Percentiles rank a stretch among this genome's conserved stretches.
Evolutionary conservation across 2,113 vertebrate species (phyloP).

Genomic region (Malurus cyaneus): DNA sequence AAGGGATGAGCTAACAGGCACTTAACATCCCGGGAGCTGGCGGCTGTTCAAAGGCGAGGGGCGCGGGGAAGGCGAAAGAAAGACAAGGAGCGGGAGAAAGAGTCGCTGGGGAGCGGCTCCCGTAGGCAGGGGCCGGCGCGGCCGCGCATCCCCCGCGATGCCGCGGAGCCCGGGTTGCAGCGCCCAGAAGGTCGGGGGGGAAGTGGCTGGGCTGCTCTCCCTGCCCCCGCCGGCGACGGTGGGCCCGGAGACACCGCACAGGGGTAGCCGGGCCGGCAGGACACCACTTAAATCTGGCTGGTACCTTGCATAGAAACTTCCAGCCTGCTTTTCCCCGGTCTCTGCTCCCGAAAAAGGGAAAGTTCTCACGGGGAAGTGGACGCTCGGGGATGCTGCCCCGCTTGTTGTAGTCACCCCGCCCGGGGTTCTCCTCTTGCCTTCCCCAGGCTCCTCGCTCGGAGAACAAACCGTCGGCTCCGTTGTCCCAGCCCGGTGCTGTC

Average conservation of each 20-base stretch:
- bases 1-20: neutral
- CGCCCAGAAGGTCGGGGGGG: neutral
- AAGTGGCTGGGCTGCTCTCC: neutral
- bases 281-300: neutral
- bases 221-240: neutral
- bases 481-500: neutral
- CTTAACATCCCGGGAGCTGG: neutral
- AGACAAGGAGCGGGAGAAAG: neutral
- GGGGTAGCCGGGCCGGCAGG: neutral
- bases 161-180: constrained; percentile 24
- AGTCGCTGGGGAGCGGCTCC: neutral
- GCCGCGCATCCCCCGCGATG: neutral
- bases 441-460: neutral
- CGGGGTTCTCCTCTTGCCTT: neutral
- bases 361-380: neutral
- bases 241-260: neutral
- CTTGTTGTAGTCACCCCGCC: neutral
- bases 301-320: neutral
- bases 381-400: neutral
- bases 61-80: neutral
- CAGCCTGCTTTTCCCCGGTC: neutral
- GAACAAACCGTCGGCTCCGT: neutral
- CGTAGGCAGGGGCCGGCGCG: neutral
- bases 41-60: neutral
- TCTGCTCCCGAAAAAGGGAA: neutral